Conservation (phyloP, 2,888 invertebrate species). For the Mythimna lalbum region DNA sequence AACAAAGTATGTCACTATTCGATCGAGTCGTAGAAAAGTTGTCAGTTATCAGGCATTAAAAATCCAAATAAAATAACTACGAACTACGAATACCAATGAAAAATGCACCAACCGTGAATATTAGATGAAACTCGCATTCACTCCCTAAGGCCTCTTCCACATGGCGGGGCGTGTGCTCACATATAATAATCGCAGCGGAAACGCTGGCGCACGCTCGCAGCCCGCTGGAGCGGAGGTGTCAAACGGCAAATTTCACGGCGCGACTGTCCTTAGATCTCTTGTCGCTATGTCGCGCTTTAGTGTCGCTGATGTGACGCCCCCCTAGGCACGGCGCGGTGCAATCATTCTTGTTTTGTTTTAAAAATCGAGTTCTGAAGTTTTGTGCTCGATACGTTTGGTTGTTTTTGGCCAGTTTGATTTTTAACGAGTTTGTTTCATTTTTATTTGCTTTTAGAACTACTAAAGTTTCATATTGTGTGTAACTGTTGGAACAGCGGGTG, state of each 20-base stretch:
- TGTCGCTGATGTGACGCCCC: conserved; percentile 69
- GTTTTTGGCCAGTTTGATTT: conserved; percentile 13
- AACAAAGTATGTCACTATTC: not conserved
- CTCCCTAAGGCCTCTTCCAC: conserved; percentile 70
- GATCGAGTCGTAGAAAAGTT: not conserved
- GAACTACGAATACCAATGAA: conserved; percentile 31
- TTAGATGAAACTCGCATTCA: conserved; percentile 66
- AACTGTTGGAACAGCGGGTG: too few species aligned
- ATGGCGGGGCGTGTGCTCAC: conserved; percentile 68
- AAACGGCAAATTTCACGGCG: conserved; percentile 83
- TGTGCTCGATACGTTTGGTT: not conserved
- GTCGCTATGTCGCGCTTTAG: conserved; percentile 71
- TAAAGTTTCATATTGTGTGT: not conserved
- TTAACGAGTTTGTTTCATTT: not conserved
- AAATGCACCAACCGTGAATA: conserved; percentile 48
- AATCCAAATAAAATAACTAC: conserved; percentile 14
- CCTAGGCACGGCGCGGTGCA: conserved; percentile 62
- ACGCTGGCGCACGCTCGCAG: conserved; percentile 71
- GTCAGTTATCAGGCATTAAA: not conserved
- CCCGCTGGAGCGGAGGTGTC: conserved; percentile 81
- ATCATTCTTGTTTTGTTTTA: conserved; percentile 63
- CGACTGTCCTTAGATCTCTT: conserved; percentile 74
- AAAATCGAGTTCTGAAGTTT: conserved; percentile 46
- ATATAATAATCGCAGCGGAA: conserved; percentile 78
- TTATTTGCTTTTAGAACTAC: not conserved